A percentile compares a stretch with the other conserved stretches of the same genome.
These are phyloP conservation scores for Branchinecta sandiegonensis DNA, from an alignment of 2,888 invertebrate genomes.

Conservation along the genomic window DNA sequence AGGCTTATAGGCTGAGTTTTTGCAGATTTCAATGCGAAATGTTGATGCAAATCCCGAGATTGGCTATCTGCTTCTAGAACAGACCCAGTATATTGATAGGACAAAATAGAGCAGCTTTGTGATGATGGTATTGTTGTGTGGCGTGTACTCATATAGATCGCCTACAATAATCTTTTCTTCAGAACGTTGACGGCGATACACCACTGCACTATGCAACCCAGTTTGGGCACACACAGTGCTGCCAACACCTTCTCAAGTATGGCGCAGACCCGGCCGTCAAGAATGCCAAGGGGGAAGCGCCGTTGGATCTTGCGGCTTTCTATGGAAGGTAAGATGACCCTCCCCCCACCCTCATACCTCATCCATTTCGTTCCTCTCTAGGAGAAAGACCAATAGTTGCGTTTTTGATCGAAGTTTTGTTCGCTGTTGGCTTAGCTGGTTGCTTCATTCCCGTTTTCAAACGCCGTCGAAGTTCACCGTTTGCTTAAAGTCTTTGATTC, in stretches of 20 bases:
- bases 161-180: slow-evolving; percentile 25
- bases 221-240: slow-evolving; percentile 75
- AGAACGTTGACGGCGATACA: slow-evolving; percentile 81
- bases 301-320: slow-evolving; percentile 85
- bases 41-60: not conserved
- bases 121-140: not conserved
- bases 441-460: no score
- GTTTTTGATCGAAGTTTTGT: no score
- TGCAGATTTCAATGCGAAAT: not conserved
- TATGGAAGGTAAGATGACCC: slow-evolving; percentile 50
- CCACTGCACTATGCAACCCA: slow-evolving; percentile 85
- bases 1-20: not conserved
- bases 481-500: no score
- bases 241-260: slow-evolving; percentile 62
- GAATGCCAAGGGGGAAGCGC: slow-evolving; percentile 75
- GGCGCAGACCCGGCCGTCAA: slow-evolving; percentile 76
- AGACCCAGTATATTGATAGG: no score
- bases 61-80: no score
- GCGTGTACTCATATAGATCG: not conserved
- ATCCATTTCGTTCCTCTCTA: no score
- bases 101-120: no score
- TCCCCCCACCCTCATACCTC: no score
- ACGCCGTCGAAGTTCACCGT: no score
- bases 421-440: no score
- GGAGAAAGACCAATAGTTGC: no score